Evolutionary conservation across 2,888 invertebrate species (phyloP), one percentile per base, ranked within the genome.

Genomic region (Exocentrus adspersus): DNA sequence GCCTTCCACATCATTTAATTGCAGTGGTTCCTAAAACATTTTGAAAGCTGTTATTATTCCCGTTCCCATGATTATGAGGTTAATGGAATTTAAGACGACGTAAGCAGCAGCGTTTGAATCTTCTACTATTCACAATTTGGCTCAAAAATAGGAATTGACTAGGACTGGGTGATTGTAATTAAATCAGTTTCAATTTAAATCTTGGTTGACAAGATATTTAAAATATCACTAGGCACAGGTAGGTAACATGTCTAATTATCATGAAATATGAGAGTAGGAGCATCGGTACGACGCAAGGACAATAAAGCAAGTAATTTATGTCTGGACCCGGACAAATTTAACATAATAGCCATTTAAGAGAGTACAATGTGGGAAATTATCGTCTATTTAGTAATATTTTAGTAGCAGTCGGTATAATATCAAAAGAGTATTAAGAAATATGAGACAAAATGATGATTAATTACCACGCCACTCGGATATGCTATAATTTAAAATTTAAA

Each of bases 361-460:
- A 54, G 14, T 42, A 43, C 16, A 24, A 41, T 42, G 21, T 28
- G 7, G 43, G 43, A 24, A 42, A 54, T 30, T 21, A 42, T 19
- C 21, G 53, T 21, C 12, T n/a, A 20, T 54, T 54, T 43, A 43
- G 37, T 43, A 54, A 43, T n/a, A 21, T 43, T 43, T 16, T 54
- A 30, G 24, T 19, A n/a, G 19, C 30, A 14, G 19, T n/a, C 30
- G 30, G 19, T 19, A 32, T 19, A 32, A 32, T 16, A 32, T 51
- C 51, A 51, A 12, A 19, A n/a, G 9, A 16, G n/a, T 5, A 43
- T 32, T 48, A 19, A 32, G 32, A 51, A 32, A 51, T 51, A 30
- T 30, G 51, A 51, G 51, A 32, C 19, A 51, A 51, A 51, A 54
- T 28, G 42, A 54, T 54, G 54, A 54, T 54, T 42, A 54, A 43